These are phyloP conservation scores for Petrolisthes manimaculis DNA, from an alignment of 2,888 invertebrate species.

Conservation along the genomic window DNA sequence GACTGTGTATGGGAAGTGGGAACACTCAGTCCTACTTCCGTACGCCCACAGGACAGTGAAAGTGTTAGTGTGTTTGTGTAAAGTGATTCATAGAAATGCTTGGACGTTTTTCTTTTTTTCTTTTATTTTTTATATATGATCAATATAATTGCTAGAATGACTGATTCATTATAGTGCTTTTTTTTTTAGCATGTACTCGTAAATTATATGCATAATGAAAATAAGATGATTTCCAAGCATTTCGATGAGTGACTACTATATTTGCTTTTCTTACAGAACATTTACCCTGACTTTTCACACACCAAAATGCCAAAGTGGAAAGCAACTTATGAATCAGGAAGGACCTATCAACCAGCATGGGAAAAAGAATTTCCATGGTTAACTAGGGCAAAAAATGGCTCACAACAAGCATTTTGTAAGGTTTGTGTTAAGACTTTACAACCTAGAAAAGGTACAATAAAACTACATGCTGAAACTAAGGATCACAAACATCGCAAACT, in stretches of 20 bases:
- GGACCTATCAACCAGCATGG: slow-evolving; percentile 6
- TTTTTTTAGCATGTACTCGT: not conserved
- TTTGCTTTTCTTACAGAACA: slow-evolving; percentile 4
- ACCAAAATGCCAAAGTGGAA: slow-evolving; percentile 21
- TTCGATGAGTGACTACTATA: not conserved
- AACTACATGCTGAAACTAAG: slow-evolving; percentile 10
- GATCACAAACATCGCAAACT: slow-evolving; percentile 17
- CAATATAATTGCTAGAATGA: slow-evolving; percentile 5
- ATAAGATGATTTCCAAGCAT: not conserved
- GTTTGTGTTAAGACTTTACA: slow-evolving; percentile 2
- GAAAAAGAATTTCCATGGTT: slow-evolving; percentile 17
- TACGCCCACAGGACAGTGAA: too few species aligned
- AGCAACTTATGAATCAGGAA: not conserved
- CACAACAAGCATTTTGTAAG: slow-evolving; percentile 10
- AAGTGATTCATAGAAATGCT: too few species aligned
- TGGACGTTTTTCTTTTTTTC: not conserved
- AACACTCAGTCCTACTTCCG: too few species aligned
- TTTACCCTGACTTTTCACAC: not conserved
- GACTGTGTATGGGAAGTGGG: too few species aligned
- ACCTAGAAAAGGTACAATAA: slow-evolving; percentile 1
- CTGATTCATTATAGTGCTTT: not conserved
- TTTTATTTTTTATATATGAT: not conserved
- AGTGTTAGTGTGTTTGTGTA: too few species aligned
- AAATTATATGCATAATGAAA: not conserved
- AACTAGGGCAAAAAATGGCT: slow-evolving; percentile 12